phyloP scores from a whole-genome alignment of 2,888 invertebrate species.

The Keiferia lycopersicella region DNA sequence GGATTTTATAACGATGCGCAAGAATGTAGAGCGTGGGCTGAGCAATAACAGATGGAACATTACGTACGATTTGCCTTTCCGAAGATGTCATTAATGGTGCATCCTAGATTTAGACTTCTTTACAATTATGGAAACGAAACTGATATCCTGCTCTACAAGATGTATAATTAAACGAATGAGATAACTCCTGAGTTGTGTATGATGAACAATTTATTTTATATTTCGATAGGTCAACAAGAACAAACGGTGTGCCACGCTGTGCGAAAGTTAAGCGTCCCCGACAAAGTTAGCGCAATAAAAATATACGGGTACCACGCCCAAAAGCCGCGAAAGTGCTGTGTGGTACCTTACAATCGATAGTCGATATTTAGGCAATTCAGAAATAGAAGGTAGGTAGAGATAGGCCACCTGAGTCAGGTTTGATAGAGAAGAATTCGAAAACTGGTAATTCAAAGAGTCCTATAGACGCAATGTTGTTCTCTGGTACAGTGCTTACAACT shows the following conservation, averaged over 20 bases:
- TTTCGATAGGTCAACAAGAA: conserved; percentile 49
- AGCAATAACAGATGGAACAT: background rate
- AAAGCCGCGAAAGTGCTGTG: conserved; percentile 53
- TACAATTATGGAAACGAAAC: background rate
- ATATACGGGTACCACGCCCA: conserved; percentile 61
- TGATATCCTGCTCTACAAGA: background rate
- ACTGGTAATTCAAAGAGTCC: too few species aligned
- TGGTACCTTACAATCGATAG: conserved; percentile 17
- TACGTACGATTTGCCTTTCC: background rate
- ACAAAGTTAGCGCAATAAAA: conserved; percentile 65
- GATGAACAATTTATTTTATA: conserved; percentile 41
- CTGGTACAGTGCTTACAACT: background rate
- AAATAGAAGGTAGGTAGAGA: background rate
- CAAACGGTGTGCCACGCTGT: conserved; percentile 51
- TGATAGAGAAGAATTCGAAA: background rate
- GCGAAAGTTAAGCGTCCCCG: conserved; percentile 57
- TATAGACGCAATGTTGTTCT: too few species aligned
- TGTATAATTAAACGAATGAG: background rate
- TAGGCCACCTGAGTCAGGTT: background rate
- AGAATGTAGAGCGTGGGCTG: conserved; percentile 24
- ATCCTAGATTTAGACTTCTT: background rate
- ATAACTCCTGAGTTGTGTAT: background rate
- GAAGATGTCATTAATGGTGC: conserved; percentile 3
- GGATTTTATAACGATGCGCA: conserved; percentile 23
- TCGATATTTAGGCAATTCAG: background rate